Evolutionary conservation across 1,140 invertebrate species (phyloP).

Genomic region (Dolichoris vasculosae): DNA sequence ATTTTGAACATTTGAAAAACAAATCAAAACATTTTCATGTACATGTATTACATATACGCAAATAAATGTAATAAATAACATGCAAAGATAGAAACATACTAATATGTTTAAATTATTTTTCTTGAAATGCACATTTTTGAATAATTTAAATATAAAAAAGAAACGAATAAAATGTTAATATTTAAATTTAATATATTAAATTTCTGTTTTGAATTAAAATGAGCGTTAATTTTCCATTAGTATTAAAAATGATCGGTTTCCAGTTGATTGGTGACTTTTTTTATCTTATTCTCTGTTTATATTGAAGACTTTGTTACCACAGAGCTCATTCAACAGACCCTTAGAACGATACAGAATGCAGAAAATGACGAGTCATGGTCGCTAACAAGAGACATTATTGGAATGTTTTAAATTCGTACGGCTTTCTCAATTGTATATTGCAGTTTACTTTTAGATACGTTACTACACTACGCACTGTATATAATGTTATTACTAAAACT

Average conservation of each 20-base stretch:
- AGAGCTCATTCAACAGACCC: conserved; percentile 36
- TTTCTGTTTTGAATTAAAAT: background rate
- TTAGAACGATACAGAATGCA: conserved; percentile 23
- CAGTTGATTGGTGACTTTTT: conserved; percentile 47
- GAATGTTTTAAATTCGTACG: conserved; percentile 41
- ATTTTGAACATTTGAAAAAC: no score
- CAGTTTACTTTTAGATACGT: background rate
- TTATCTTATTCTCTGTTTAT: conserved; percentile 46
- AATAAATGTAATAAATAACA: no score
- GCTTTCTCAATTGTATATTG: background rate
- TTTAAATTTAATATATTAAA: background rate
- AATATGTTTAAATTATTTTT: no score
- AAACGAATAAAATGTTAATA: no score
- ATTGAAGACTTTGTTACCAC: conserved; percentile 57
- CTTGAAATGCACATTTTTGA: no score
- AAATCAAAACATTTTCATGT: background rate
- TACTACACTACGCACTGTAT: background rate
- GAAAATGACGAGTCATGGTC: conserved; percentile 62
- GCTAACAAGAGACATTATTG: conserved; percentile 63
- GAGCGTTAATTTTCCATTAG: background rate
- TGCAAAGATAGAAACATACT: no score
- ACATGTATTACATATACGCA: no score
- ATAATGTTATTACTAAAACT: background rate
- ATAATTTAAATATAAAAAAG: no score
- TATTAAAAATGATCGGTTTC: conserved; percentile 17